Percentiles rank a stretch among this genome's conserved stretches.
Evolutionary conservation across 2,888 invertebrate genomes (phyloP).

Genomic region (Odontomyia ornata): DNA sequence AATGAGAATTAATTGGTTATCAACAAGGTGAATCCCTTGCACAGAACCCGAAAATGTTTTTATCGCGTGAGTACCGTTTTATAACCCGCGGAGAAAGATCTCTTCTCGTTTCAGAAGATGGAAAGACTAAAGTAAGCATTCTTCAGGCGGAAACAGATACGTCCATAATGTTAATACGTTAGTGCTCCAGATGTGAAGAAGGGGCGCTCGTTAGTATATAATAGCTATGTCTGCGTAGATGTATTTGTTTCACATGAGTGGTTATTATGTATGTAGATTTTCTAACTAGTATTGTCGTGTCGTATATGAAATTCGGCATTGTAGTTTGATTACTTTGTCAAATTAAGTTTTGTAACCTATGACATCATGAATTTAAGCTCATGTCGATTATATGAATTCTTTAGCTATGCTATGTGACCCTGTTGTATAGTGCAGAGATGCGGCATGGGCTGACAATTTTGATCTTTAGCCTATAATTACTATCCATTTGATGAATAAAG

Average conservation of each 20-base stretch:
- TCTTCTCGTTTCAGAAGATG: neutral
- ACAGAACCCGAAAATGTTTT: neutral
- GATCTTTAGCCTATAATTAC: too few relatives aligned
- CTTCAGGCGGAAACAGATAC: constrained; percentile 11
- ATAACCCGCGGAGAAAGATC: neutral
- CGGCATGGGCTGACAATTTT: too few relatives aligned
- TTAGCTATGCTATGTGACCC: too few relatives aligned
- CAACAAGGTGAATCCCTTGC: neutral
- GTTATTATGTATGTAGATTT: neutral
- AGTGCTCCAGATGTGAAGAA: neutral
- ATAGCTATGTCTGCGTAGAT: neutral
- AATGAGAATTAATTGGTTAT: neutral
- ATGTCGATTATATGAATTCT: too few relatives aligned
- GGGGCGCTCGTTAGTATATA: constrained; percentile 5
- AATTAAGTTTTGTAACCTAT: too few relatives aligned
- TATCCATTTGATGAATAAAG: too few relatives aligned
- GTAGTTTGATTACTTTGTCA: too few relatives aligned
- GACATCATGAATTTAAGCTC: too few relatives aligned
- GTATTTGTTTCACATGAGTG: neutral
- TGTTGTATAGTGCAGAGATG: too few relatives aligned
- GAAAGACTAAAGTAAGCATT: neutral
- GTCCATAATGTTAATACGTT: neutral
- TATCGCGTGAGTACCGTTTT: neutral
- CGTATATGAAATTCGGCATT: too few relatives aligned
- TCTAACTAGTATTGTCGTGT: neutral